Conservation (phyloP, 2,797 vertebrate genomes). For the Arnoldichthys spilopterus region DNA sequence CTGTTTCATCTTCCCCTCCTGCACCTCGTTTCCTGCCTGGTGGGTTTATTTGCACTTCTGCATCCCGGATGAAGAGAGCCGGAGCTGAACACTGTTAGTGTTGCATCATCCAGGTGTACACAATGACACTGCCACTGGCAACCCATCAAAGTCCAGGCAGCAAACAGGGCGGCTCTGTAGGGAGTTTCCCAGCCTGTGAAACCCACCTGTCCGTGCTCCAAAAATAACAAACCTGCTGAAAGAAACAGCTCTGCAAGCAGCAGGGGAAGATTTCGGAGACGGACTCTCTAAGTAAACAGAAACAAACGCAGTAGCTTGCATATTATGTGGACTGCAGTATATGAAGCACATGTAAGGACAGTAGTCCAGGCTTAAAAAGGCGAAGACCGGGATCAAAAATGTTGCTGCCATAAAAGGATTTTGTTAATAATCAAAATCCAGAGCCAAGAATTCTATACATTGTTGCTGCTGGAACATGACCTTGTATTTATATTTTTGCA, state of each 20-base stretch:
- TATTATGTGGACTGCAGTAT: neutral
- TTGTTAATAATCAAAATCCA: neutral
- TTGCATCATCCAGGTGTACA: slow-evolving; percentile 52
- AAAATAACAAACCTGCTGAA: slow-evolving; percentile 41
- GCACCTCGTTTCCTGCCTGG: neutral
- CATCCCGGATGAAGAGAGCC: slow-evolving; percentile 23
- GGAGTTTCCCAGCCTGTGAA: slow-evolving; percentile 32
- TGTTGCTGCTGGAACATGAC: too few species aligned
- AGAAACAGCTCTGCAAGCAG: slow-evolving; percentile 30
- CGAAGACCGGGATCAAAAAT: too few species aligned
- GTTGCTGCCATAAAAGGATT: too few species aligned
- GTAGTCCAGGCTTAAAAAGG: neutral
- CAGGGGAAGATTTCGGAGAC: slow-evolving; percentile 17
- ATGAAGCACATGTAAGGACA: neutral
- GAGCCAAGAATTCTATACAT: too few species aligned
- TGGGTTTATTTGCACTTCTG: slow-evolving; percentile 4
- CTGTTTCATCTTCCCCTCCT: neutral
- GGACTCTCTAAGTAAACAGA: neutral
- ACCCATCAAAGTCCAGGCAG: slow-evolving; percentile 38
- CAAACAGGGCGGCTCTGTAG: slow-evolving; percentile 34
- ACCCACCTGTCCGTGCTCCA: slow-evolving; percentile 52
- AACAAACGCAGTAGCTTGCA: neutral
- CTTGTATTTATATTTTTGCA: too few species aligned
- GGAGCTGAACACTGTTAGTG: slow-evolving; percentile 18
- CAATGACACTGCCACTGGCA: slow-evolving; percentile 43